Conservation (phyloP, 2,797 vertebrate species). For the Taenioides sp. region DNA sequence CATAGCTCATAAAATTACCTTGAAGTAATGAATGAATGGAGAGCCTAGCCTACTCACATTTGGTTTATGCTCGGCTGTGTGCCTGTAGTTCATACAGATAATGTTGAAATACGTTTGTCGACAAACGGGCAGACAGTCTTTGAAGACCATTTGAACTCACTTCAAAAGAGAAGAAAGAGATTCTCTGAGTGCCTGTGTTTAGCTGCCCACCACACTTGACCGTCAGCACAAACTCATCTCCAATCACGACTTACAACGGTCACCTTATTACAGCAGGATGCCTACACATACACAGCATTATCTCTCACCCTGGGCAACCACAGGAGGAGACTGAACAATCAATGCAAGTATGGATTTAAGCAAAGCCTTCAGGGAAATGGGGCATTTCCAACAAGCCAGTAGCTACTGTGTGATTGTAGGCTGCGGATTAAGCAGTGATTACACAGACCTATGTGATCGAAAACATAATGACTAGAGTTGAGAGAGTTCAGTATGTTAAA, state of each 20-base stretch:
- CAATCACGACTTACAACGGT: conserved; percentile 38
- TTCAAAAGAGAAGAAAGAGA: conserved; percentile 83
- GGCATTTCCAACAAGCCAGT: conserved; percentile 54
- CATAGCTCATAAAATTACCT: conserved; percentile 25
- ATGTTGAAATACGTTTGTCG: conserved; percentile 35
- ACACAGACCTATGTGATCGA: conserved; percentile 62
- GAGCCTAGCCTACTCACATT: conserved; percentile 20
- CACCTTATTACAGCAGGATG: conserved; percentile 45
- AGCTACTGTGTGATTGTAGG: conserved; percentile 58
- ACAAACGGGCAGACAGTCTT: conserved; percentile 74
- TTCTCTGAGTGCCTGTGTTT: conserved; percentile 77
- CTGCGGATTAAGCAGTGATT: conserved; percentile 61
- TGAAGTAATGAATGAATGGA: conserved; percentile 10
- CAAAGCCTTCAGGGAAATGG: conserved; percentile 57
- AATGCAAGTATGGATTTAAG: conserved; percentile 52
- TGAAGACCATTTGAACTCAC: conserved; percentile 84
- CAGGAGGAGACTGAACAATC: conserved; percentile 57
- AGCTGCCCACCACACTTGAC: conserved; percentile 62
- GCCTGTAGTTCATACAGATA: conserved; percentile 21
- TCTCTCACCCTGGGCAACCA: conserved; percentile 43
- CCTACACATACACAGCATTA: conserved; percentile 36
- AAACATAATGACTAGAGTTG: conserved; percentile 59
- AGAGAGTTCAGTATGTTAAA: conserved; percentile 23
- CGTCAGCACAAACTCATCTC: conserved; percentile 17
- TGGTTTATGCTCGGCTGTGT: conserved; percentile 11